Evolutionary conservation across 2,113 vertebrate species (phyloP), one percentile per base, ranked within the genome.

Genomic region (Paratilapia polleni): DNA sequence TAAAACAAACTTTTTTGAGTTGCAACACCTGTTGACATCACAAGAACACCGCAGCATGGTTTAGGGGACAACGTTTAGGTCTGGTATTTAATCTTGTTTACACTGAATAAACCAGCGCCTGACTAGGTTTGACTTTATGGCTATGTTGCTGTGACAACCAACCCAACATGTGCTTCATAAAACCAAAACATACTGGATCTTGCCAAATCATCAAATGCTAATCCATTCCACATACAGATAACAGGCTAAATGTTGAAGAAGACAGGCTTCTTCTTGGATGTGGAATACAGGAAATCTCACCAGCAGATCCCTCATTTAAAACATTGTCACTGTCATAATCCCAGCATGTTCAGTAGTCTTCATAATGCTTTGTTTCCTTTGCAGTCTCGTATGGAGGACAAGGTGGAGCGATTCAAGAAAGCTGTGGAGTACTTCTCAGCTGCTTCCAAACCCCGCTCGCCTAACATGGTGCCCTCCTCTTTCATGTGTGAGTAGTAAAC

Each of bases 381-480:
- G 11, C 89, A 98, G 97, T 98, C 97, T 88, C 97, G 97, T 76
- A 98, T 96, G 91, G 97, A 98, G 95, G 97, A 98, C 93, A 98
- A 98, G 90, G 96, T 97, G 56, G 96, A 97, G 75, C 95, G 97
- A 58, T 98, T 98, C 95, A 98, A 98, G 93, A 97, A 97, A 93
- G 97, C 97, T 82, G 97, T 98, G 93, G 97, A 97, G 66, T 98
- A 97, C 91, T 98, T 98, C 92, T 97, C 97, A 49, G 96, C 96
- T 81, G 97, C 97, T 93, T 97, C 96, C 94, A 97, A 97, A 93
- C 95, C 96, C 47, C 96, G 96, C 86, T 96, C 96, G 4, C 94
- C 96, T 43, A 96, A 95, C 91, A 93, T 97, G 94, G 96, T 96
- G 86, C 96, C 96, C 47, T 95, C 96, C 77, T 93, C 97, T 28